Base-by-base conservation (phyloP, 2,888 invertebrate genomes). In the Cerastis rubricosa region DNA sequence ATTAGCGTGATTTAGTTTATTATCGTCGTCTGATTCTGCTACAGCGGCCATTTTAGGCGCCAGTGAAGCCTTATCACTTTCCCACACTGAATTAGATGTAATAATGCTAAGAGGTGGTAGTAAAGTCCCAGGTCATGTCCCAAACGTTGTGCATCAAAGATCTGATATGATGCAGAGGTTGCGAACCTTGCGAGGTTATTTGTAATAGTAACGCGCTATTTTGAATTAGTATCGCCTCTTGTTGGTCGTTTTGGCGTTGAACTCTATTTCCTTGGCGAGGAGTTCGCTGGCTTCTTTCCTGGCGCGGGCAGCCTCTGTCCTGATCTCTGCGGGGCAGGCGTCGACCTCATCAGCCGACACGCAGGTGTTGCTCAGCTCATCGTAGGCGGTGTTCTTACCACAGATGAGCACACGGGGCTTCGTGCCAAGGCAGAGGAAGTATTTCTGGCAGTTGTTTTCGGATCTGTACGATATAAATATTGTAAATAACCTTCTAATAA, bases 331-430 rank as follows among this genome's bases (percentile, higher is more conserved):
- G 71, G 97, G 97, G 93, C 99, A 99, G 82, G 97, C 97, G 6
- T 97, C 97, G 19, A 99, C 98, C 92, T 98, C 98, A 87, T 98
- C 98, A 70, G 98, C 97, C 7, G 97, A 98, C 71, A 98, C 98
- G 90, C 99, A 99, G 49, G 97, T 94, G 70, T 97, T 97, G 1
- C 97, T 97, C 64, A 97, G 94, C 22, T 98, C 98, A 91, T 98
- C 98, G 93, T 98, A 99, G 5, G 98, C 99, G 40, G 97, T 97
- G 83, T 98, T 98, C 77, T 97, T 97, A 0, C 98, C 98, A 89
- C 99, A 99, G 80, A 97, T 97, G 83, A 98, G 97, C 49, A 98
- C 97, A 40, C 99, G 97, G 0, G 99, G 99, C 63, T 97, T 97
- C 25, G 97, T 97, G 66, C 97, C 97, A 14, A 98, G 97, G 91